Evolutionary conservation across 2,113 vertebrate species (phyloP), one percentile per base, ranked within the genome.

Genomic region (Forbesichthys papilliferus): DNA sequence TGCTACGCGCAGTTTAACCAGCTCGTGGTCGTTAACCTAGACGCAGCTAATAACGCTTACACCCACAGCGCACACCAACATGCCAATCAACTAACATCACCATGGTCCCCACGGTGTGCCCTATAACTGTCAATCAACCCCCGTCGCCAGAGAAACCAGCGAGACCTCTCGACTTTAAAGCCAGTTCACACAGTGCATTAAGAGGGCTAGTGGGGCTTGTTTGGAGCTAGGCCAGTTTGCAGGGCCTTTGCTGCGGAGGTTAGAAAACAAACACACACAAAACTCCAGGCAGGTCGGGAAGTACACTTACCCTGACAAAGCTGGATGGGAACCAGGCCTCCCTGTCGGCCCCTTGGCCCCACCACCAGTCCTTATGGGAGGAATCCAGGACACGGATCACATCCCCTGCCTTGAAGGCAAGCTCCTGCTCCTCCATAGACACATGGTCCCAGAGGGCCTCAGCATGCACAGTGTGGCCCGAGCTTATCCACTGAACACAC

Each of bases 401-500:
- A 53, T 98, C 96, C 70, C 96, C 96, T 2, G 95, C 97, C 93
- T 98, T 97, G 91, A 99, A 99, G 86, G 95, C 95, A 87, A 99
- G 90, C 85, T 98, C 97, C 90, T 97, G 95, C 85, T 98, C 98
- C 51, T 98, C 96, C 98, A 99, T 98, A 63, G 97, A 98, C 87
- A 99, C 96, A 51, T 99, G 96, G 89, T 99, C 98, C 97, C 97
- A 99, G 61, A 98, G 93, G 49, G 98, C 96, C 85, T 99, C 98
- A 0, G 98, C 98, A 51, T 93, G 95, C 73, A 99, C 96, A 2
- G 91, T 14, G 13, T 86, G 80, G 61, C 88, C 90, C 1, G 64
- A 87, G 86, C 57, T 88, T 77, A 91, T 90, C 85, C 84, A 85
- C 86, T 90, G 83, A 79, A 58, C 68, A 77, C 74, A 77, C 66